Conservation (phyloP, 1,140 invertebrate species). For the Contarinia nasturtii region DNA sequence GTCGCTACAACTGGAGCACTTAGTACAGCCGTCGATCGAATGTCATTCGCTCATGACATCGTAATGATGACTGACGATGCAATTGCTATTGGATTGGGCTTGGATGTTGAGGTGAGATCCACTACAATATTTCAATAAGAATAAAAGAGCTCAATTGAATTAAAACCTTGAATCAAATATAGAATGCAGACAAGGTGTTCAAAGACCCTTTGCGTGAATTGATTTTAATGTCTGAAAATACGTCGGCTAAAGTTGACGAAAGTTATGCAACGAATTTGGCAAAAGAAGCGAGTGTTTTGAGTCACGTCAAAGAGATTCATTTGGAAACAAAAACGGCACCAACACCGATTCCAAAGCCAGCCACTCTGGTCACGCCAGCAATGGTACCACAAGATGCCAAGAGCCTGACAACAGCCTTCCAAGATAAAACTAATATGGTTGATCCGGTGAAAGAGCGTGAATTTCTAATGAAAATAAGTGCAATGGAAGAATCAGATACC, state of each 20-base stretch:
- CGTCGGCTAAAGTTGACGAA: constrained; percentile 16
- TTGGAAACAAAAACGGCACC: constrained; percentile 1
- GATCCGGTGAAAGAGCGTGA: constrained; percentile 25
- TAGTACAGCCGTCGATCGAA: constrained; percentile 59
- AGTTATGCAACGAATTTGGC: constrained; percentile 24
- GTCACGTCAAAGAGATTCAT: constrained; percentile 14
- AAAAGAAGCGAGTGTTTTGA: constrained; percentile 26
- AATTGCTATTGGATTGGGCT: not conserved
- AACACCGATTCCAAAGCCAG: not conserved
- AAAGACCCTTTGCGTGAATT: constrained; percentile 33
- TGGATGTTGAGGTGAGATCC: not conserved
- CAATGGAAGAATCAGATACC: constrained; percentile 36
- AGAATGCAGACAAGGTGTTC: constrained; percentile 2
- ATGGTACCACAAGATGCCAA: constrained; percentile 3
- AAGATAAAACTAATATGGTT: constrained; percentile 21
- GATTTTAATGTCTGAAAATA: constrained; percentile 27
- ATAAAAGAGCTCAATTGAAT: not conserved
- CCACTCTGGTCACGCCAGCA: not conserved
- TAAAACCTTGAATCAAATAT: not conserved
- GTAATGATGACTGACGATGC: constrained; percentile 23
- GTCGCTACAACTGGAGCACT: constrained; percentile 22
- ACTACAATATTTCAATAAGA: too few relatives aligned
- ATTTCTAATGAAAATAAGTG: constrained; percentile 27
- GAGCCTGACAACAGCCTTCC: constrained; percentile 17
- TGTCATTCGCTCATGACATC: constrained; percentile 55